Evolutionary conservation across 2,113 vertebrate species (phyloP).

Genomic region (Dipodomys ordii): DNA sequence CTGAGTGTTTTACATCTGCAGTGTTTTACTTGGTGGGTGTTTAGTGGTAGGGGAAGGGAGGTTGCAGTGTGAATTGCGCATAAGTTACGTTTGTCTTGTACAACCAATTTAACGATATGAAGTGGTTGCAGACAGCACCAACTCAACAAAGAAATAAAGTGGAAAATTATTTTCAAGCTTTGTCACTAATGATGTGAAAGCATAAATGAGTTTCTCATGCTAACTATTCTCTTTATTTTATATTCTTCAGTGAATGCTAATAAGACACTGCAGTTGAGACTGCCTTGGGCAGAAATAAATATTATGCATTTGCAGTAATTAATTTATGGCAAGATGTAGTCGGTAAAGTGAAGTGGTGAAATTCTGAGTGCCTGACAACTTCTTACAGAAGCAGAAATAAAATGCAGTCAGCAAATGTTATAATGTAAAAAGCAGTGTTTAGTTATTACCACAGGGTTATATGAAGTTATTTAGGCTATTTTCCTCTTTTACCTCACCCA

Average conservation of each 20-base stretch:
- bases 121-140: not conserved
- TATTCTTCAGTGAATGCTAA: constrained; percentile 56
- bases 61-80: not conserved
- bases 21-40: not conserved
- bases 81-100: not conserved
- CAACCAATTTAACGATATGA: constrained; percentile 1
- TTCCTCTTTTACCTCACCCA: constrained; percentile 6
- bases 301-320: constrained; percentile 68
- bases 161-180: constrained; percentile 64
- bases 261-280: constrained; percentile 44
- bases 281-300: constrained; percentile 55
- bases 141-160: constrained; percentile 52
- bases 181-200: constrained; percentile 38
- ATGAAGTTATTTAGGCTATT: constrained; percentile 57
- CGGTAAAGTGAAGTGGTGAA: constrained; percentile 60
- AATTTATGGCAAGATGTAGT: constrained; percentile 66
- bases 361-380: constrained; percentile 58
- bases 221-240: constrained; percentile 59
- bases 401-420: constrained; percentile 64
- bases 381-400: constrained; percentile 61
- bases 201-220: constrained; percentile 55
- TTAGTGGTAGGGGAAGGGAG: not conserved
- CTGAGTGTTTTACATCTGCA: not conserved
- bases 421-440: constrained; percentile 25
- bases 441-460: constrained; percentile 30